Conservation (phyloP, 1,140 invertebrate species). For the Trichonephila inaurata region DNA sequence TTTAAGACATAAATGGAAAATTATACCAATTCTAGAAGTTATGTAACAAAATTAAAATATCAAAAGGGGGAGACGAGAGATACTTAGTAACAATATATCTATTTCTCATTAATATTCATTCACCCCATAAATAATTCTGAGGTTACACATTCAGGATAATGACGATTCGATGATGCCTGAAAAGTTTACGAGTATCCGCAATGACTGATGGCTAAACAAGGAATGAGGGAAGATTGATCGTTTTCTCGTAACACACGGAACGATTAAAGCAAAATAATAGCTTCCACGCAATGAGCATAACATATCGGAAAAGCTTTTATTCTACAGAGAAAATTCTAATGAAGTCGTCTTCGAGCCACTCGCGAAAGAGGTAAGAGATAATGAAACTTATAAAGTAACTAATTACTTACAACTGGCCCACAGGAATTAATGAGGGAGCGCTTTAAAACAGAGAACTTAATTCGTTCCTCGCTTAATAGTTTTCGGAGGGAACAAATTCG, state of each 20-base stretch:
- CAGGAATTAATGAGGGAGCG: conserved; percentile 72
- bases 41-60: too few species aligned
- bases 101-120: too few species aligned
- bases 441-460: conserved; percentile 71
- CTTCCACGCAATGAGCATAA: neutral
- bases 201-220: neutral
- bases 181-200: conserved; percentile 12
- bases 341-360: conserved; percentile 56
- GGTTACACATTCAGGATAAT: neutral
- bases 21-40: too few species aligned
- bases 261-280: conserved; percentile 70
- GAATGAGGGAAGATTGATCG: conserved; percentile 16
- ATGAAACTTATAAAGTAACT: conserved; percentile 76
- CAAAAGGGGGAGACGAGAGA: too few species aligned
- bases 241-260: neutral
- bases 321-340: conserved; percentile 40
- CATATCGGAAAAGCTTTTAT: conserved; percentile 53
- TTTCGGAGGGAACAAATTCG: conserved; percentile 74
- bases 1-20: too few species aligned
- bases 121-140: neutral
- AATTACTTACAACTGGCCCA: conserved; percentile 73
- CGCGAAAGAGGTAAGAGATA: conserved; percentile 33
- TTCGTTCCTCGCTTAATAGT: conserved; percentile 70
- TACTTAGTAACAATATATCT: too few species aligned
- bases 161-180: conserved; percentile 35